phyloP scores from a whole-genome alignment of 2,113 vertebrate genomes.

The Micronycteris hirsuta region DNA sequence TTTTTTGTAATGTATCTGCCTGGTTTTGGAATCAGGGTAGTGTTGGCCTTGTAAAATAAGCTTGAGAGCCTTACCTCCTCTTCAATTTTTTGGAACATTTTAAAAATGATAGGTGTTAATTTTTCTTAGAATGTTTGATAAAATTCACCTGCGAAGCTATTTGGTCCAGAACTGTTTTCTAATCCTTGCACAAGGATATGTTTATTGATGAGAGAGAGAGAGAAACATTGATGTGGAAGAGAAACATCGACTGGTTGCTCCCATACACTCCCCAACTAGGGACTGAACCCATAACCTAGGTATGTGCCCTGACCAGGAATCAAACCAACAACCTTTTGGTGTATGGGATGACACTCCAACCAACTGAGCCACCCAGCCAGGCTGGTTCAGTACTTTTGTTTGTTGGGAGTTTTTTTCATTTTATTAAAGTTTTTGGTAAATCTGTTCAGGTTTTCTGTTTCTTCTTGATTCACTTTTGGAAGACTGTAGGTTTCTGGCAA shows the following conservation, averaged over 20 bases:
- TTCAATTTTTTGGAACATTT: not conserved
- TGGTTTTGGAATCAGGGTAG: not conserved
- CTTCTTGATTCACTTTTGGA: not conserved
- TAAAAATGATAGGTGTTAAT: not conserved
- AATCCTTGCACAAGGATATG: no score
- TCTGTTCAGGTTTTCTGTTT: not conserved
- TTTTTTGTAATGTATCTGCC: not conserved
- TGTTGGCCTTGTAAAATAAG: not conserved
- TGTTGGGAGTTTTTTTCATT: not conserved
- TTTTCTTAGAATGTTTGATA: not conserved
- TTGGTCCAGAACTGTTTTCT: not conserved
- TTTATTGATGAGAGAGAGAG: no score
- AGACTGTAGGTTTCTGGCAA: not conserved
- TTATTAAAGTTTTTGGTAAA: not conserved
- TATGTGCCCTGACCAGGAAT: no score
- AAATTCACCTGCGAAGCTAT: not conserved
- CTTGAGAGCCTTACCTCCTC: not conserved
- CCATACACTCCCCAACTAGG: no score
- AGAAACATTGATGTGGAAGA: no score
- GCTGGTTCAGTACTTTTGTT: not conserved
- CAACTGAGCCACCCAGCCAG: no score
- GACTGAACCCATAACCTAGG: no score
- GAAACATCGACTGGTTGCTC: no score
- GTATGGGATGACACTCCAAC: no score
- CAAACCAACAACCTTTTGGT: no score